Evolutionary conservation across 2,797 vertebrate species (phyloP).

Genomic region (Amblyraja radiata): DNA sequence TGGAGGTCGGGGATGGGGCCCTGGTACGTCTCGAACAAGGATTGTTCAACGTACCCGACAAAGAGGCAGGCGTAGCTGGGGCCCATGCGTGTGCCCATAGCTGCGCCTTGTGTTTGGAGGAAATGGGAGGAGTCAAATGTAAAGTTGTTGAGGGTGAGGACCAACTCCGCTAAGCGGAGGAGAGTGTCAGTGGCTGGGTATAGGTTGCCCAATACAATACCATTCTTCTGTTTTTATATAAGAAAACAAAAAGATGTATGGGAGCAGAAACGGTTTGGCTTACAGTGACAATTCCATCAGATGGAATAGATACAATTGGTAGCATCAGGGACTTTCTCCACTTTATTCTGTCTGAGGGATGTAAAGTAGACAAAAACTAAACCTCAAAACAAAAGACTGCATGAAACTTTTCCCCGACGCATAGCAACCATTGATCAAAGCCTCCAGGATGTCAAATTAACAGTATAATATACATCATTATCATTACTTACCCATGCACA

Average conservation of each 20-base stretch:
- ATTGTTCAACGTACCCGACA: too few species aligned
- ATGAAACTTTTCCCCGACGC: background rate
- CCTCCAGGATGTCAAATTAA: slow-evolving; percentile 18
- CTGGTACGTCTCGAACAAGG: too few species aligned
- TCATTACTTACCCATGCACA: background rate
- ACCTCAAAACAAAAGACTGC: slow-evolving; percentile 1
- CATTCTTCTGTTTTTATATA: background rate
- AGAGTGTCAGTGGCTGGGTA: too few species aligned
- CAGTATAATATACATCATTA: slow-evolving; percentile 23
- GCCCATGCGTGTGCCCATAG: too few species aligned
- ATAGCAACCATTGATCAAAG: slow-evolving; percentile 4
- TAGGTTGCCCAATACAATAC: background rate
- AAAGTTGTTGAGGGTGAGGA: too few species aligned
- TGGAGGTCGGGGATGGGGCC: too few species aligned
- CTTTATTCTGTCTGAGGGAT: background rate
- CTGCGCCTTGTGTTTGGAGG: too few species aligned
- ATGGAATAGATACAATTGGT: background rate
- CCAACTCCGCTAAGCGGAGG: too few species aligned
- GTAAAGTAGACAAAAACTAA: background rate
- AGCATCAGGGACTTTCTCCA: background rate
- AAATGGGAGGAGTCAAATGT: too few species aligned
- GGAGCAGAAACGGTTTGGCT: background rate
- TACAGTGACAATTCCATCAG: background rate
- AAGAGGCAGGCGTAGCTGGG: too few species aligned
- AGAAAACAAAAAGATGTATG: background rate